These are phyloP conservation scores for Lichenostomus cassidix DNA, from an alignment of 2,113 vertebrate genomes.

Conservation along the genomic window DNA sequence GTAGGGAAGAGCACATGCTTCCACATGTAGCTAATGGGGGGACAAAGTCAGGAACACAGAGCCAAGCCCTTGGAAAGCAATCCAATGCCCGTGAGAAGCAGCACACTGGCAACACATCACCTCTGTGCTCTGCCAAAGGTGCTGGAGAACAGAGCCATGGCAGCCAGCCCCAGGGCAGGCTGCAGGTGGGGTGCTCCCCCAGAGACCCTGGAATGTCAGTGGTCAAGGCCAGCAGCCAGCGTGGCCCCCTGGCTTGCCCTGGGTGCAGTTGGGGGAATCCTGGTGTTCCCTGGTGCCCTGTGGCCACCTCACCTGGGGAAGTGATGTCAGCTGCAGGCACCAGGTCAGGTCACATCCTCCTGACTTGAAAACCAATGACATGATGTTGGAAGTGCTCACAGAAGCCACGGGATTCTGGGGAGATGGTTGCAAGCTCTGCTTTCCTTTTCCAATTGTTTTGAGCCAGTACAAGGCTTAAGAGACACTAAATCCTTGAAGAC, in stretches of 20 bases:
- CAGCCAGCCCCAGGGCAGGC: not conserved
- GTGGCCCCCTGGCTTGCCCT: not conserved
- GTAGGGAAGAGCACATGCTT: not conserved
- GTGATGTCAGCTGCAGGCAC: rapidly evolving
- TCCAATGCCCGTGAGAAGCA: not conserved
- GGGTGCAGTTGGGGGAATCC: rapidly evolving
- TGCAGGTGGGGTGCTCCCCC: not conserved
- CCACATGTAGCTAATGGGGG: not conserved
- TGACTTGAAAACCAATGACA: not conserved
- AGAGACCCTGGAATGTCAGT: rapidly evolving
- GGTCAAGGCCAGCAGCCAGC: not conserved
- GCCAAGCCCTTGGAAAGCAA: conserved; percentile 20
- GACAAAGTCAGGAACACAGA: not conserved
- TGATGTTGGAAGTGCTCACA: not conserved
- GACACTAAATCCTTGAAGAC: not conserved
- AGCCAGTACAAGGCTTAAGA: not conserved
- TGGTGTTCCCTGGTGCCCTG: too few species aligned
- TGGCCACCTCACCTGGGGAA: not conserved
- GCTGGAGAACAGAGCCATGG: not conserved
- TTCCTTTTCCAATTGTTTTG: not conserved
- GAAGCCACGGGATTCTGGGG: not conserved
- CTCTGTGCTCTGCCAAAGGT: not conserved
- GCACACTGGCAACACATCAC: not conserved
- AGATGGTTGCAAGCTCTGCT: not conserved
- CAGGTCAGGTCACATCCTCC: not conserved